Evolutionary conservation across 1,140 invertebrate species (phyloP).

Genomic region (Bradysia coprophila): DNA sequence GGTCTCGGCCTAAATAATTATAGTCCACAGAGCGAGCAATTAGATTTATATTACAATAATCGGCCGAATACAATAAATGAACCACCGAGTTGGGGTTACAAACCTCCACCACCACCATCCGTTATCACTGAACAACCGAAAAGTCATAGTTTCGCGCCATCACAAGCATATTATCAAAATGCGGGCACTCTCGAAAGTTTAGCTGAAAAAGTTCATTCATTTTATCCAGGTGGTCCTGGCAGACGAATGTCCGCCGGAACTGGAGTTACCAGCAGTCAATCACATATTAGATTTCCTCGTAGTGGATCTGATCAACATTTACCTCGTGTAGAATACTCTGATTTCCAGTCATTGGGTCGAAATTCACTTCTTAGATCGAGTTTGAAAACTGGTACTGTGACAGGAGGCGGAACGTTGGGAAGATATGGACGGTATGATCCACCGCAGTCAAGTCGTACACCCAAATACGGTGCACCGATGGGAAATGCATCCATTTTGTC

Average conservation of each 20-base stretch:
- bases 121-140: constrained; percentile 83
- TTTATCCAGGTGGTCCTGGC: constrained; percentile 45
- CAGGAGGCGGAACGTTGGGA: constrained; percentile 18
- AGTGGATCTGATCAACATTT: constrained; percentile 73
- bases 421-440: constrained; percentile 21
- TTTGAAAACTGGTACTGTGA: constrained; percentile 39
- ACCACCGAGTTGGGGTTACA: constrained; percentile 23
- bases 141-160: constrained; percentile 57
- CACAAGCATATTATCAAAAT: constrained; percentile 71
- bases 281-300: constrained; percentile 36
- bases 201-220: constrained; percentile 76
- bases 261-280: constrained; percentile 16
- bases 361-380: constrained; percentile 58
- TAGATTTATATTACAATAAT: constrained; percentile 70
- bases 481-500: constrained; percentile 28
- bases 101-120: constrained; percentile 49
- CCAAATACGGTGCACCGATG: constrained; percentile 17
- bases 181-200: constrained; percentile 60
- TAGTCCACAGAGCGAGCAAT: constrained; percentile 44
- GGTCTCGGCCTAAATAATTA: constrained; percentile 42
- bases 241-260: constrained; percentile 35
- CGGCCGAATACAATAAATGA: constrained; percentile 33
- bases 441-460: constrained; percentile 12
- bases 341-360: constrained; percentile 43
- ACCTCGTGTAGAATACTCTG: constrained; percentile 59